These are phyloP conservation scores for Lophotriccus pileatus DNA, from an alignment of 2,797 vertebrate species.

Conservation along the genomic window DNA sequence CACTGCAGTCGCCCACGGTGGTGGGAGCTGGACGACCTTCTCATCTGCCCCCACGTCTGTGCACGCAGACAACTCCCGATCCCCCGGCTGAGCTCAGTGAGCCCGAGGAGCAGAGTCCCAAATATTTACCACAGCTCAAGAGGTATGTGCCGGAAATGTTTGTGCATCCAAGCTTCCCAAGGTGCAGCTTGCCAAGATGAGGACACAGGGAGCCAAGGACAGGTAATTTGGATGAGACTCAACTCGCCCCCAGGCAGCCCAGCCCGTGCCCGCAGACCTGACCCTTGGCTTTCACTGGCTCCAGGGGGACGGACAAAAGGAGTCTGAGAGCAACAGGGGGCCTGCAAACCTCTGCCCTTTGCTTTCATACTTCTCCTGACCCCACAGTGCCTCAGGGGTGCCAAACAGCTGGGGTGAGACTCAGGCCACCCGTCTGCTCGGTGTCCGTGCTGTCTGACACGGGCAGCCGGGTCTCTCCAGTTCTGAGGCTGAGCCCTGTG, in stretches of 20 bases:
- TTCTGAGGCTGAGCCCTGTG: background rate
- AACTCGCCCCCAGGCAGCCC: background rate
- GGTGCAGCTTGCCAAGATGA: background rate
- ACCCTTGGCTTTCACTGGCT: accelerated
- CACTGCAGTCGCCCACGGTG: accelerated
- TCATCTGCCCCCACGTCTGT: background rate
- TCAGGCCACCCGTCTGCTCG: background rate
- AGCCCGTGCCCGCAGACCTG: background rate
- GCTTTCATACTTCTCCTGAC: background rate
- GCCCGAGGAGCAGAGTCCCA: background rate
- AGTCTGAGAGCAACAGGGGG: background rate
- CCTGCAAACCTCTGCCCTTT: background rate
- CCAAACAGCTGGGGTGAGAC: background rate
- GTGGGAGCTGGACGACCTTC: background rate
- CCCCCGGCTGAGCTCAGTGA: background rate
- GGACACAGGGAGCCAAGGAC: background rate
- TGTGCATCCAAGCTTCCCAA: background rate
- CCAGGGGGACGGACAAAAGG: background rate
- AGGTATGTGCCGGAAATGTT: background rate
- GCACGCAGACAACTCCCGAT: background rate
- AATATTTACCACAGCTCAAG: background rate
- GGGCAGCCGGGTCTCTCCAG: background rate
- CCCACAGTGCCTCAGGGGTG: background rate
- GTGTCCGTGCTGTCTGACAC: accelerated
- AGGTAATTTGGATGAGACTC: background rate